Evolutionary conservation across 1,140 invertebrate species (phyloP), one percentile per base, ranked within the genome.

Genomic region (Drosophila oshimai): DNA sequence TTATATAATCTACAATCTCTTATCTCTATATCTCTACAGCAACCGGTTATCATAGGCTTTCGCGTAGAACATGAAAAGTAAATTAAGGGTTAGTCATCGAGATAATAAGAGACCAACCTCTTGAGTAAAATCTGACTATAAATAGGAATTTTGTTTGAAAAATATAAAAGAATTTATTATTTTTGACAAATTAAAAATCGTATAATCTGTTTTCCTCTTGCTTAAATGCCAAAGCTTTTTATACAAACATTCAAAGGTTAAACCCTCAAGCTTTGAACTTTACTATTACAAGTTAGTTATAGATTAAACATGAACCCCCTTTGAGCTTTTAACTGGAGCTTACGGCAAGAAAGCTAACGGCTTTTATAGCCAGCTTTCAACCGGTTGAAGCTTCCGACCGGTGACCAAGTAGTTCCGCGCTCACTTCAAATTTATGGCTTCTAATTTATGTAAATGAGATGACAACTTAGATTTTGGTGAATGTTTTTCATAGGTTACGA

Each of bases 361-460:
- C 12, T 47, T 47, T 42, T 7, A 3, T 13, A 9, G 26, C 1
- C 6, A 33, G 53, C 28, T 60, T 33, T 13, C 0, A 65, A 26
- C 20, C 58, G 58, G 4, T 24, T 24, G 0, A 10, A 3, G 24
- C n/a, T n/a, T n/a, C n/a, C n/a, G n/a, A n/a, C n/a, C n/a, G n/a
- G n/a, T n/a, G n/a, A n/a, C 20, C 7, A 18, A 20, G 58, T 65
- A 20, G 22, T 74, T 84, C 73, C 79, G 75, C 74, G 80, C 49
- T 71, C 34, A 62, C 46, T 75, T 84, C 72, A 60, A 83, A 86
- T 86, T 84, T 75, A 84, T 84, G 12, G 45, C 65, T 86, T 86
- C 71, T 80, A 84, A 86, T 86, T 86, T 84, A 84, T 84, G 79
- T 72, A 86, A 84, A 84, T 84, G 51, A 84, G 68, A 86, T 77